These are phyloP conservation scores for Gibbula magus DNA, from an alignment of 2,888 invertebrate genomes.

Conservation along the genomic window DNA sequence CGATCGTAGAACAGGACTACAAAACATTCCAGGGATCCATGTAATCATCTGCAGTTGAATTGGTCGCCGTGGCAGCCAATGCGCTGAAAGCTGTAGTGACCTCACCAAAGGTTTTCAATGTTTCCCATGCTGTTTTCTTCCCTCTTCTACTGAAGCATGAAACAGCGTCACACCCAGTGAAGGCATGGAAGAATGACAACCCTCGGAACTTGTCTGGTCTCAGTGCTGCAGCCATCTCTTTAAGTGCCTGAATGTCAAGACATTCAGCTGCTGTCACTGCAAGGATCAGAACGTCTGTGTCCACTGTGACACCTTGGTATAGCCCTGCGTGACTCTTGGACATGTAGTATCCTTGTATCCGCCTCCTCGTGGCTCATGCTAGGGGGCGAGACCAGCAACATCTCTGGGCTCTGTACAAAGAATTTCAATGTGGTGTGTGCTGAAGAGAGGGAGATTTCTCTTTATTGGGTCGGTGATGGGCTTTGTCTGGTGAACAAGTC, in stretches of 20 bases:
- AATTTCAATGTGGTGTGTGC: not conserved
- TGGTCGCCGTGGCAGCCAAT: no score
- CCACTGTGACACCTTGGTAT: conserved; percentile 28
- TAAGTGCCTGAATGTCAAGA: conserved; percentile 1
- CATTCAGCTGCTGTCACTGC: conserved; percentile 29
- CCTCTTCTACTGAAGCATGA: no score
- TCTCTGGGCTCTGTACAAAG: conserved; percentile 7
- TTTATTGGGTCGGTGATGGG: no score
- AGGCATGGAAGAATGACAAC: conserved; percentile 38
- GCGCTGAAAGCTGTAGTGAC: no score
- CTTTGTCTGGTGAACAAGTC: no score
- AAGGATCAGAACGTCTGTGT: conserved; percentile 41
- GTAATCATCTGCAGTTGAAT: conserved; percentile 24
- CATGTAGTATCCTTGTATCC: conserved; percentile 36
- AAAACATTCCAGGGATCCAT: conserved; percentile 38
- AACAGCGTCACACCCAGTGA: conserved; percentile 45
- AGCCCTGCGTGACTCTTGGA: conserved; percentile 22
- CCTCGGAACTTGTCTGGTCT: no score
- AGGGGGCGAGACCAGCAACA: conserved; percentile 30
- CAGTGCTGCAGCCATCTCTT: no score
- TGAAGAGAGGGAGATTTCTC: no score
- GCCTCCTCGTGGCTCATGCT: conserved; percentile 46
- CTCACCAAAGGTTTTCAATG: no score
- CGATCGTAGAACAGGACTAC: conserved; percentile 46
- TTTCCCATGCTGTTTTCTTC: no score